These are phyloP conservation scores for Stegodyphus mimosarum DNA, from an alignment of 1,140 invertebrate genomes.

Conservation along the genomic window DNA sequence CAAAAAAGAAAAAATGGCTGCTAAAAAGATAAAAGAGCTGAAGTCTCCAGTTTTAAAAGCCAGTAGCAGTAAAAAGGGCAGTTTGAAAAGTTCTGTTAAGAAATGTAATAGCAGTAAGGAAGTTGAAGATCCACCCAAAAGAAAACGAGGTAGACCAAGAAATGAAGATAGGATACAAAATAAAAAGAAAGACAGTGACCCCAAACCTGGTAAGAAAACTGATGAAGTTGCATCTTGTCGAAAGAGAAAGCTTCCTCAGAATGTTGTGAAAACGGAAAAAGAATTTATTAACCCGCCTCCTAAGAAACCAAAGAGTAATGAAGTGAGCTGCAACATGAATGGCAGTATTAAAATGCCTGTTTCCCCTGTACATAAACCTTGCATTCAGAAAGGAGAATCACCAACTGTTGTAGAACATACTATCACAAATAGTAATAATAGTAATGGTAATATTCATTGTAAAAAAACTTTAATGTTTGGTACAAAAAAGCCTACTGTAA, in stretches of 20 bases:
- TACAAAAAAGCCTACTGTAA: not conserved
- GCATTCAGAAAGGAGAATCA: slow-evolving; percentile 14
- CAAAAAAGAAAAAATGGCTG: slow-evolving; percentile 44
- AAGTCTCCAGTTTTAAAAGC: slow-evolving; percentile 6
- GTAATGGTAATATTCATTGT: slow-evolving; percentile 17
- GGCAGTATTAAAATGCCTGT: slow-evolving; percentile 23
- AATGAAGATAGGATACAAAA: slow-evolving; percentile 33
- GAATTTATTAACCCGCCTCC: not conserved
- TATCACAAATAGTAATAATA: slow-evolving; percentile 8
- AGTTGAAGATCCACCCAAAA: not conserved
- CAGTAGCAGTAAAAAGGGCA: not conserved
- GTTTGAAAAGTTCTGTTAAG: slow-evolving; percentile 2
- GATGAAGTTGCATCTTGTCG: slow-evolving; percentile 2
- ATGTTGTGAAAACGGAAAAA: slow-evolving; percentile 2
- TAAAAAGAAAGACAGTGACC: slow-evolving; percentile 29
- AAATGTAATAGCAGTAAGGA: slow-evolving; percentile 21
- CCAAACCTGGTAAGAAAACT: not conserved
- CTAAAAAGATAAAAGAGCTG: slow-evolving; percentile 37
- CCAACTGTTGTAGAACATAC: not conserved
- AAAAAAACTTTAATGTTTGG: slow-evolving; percentile 11
- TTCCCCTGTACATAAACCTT: not conserved
- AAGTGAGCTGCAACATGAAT: slow-evolving; percentile 37
- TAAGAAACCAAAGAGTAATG: slow-evolving; percentile 41
- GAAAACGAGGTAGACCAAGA: slow-evolving; percentile 24
- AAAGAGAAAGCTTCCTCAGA: slow-evolving; percentile 23